Evolutionary conservation across 1,140 invertebrate species (phyloP), one percentile per base, ranked within the genome.

Genomic region (Lucilia cuprina): DNA sequence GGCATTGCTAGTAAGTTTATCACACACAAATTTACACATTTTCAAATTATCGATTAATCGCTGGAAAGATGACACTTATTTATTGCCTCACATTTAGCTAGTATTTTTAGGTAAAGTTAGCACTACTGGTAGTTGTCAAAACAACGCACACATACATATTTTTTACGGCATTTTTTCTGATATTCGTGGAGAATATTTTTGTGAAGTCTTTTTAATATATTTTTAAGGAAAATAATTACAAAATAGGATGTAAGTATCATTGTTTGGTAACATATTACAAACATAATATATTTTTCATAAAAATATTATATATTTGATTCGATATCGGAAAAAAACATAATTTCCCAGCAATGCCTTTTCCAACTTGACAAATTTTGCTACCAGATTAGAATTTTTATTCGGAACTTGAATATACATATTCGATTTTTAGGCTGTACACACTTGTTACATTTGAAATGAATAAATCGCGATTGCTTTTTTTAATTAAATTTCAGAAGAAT

Each of bases 401-500:
- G 25, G 10, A 41, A 41, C 41, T 25, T 21, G 21, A 25, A 17
- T 35, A 41, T 55, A 30, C 47, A 55, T 7, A 17, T 55, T 12
- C 8, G 13, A 82, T 30, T 30, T 30, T 30, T 3, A 41, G 2
- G 41, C 0, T 41, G 41, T 41, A 41, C 41, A 41, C 10, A 41
- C 41, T 41, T 41, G 7, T 10, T 41, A 10, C 41, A 41, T 41
- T 41, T 7, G 0, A 41, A 41, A 0, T 41, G 41, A 41, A 41
- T 5, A 2, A 41, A 41, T 41, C 1, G 41, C 41, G 5, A 41
- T 41, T 41, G 5, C n/a, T n/a, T 41, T 3, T 60, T 60, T 30
- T 60, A 60, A 25, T 82, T 82, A 34, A 86, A 86, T 86, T 86
- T 74, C 74, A 84, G 85, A 78, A 88, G 84, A 84, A 96, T 96